Conservation (phyloP, 2,113 vertebrate species). For the Pelmatolapia mariae region DNA sequence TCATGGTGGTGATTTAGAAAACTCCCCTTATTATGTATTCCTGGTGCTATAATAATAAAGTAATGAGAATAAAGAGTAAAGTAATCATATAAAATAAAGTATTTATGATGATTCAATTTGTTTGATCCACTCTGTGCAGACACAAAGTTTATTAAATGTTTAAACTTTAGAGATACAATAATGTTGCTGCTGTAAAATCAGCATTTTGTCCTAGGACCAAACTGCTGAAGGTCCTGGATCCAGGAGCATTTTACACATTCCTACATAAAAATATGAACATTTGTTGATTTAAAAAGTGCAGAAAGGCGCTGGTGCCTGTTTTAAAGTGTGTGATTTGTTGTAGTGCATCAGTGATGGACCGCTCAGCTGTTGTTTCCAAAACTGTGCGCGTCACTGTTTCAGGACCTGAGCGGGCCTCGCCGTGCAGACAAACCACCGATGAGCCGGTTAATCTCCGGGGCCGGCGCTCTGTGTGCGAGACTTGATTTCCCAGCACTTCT, state of each 20-base stretch:
- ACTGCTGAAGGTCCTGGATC: neutral
- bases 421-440: neutral
- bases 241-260: neutral
- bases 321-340: neutral
- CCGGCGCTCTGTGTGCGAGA: neutral
- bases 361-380: neutral
- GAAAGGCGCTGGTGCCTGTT: neutral
- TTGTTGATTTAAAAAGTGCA: fast-evolving
- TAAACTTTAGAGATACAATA: neutral
- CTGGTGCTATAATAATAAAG: neutral
- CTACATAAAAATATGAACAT: neutral
- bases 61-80: neutral
- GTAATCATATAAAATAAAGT: neutral
- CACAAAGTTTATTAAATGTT: neutral
- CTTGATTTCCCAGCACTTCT: conserved; percentile 47
- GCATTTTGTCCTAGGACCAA: fast-evolving
- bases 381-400: neutral
- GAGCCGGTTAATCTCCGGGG: conserved; percentile 2
- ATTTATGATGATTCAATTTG: neutral
- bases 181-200: neutral
- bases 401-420: neutral
- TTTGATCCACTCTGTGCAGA: neutral
- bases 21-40: neutral
- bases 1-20: neutral
- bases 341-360: neutral